Percentiles rank a stretch among this genome's conserved stretches.
Conservation (phyloP, 64 coral and sea anemone species). For the Montipora sp. region DNA sequence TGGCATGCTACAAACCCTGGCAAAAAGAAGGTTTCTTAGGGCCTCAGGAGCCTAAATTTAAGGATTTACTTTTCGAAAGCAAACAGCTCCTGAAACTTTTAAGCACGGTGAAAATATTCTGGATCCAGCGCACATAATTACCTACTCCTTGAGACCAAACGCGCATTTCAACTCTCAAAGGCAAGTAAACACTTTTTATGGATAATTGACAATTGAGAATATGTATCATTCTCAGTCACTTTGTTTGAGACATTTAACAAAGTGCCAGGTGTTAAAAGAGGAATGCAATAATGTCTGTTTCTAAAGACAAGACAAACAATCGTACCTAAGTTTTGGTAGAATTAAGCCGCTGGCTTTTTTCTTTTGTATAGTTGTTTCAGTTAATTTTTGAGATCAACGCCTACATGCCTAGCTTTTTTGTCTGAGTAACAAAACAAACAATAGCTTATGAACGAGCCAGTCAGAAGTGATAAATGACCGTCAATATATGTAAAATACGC, state of each 20-base stretch:
- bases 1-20: too few relatives aligned
- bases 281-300: neutral
- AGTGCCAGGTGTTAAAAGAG: too few relatives aligned
- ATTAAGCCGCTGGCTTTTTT: neutral
- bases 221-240: neutral
- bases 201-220: neutral
- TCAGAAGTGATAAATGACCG: constrained; percentile 12
- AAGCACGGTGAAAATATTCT: too few relatives aligned
- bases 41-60: too few relatives aligned
- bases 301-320: neutral
- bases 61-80: too few relatives aligned
- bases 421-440: neutral
- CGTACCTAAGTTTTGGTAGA: neutral
- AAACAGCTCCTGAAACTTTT: too few relatives aligned
- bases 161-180: too few relatives aligned
- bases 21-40: too few relatives aligned
- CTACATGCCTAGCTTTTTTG: neutral
- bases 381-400: neutral
- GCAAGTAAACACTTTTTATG: too few relatives aligned
- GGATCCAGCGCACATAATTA: too few relatives aligned
- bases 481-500: neutral
- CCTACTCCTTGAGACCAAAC: too few relatives aligned
- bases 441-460: constrained; percentile 5
- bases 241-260: neutral
- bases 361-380: neutral